These are phyloP conservation scores for Sphaerodactylus townsendi DNA, from an alignment of 2,113 vertebrate species.

Conservation along the genomic window DNA sequence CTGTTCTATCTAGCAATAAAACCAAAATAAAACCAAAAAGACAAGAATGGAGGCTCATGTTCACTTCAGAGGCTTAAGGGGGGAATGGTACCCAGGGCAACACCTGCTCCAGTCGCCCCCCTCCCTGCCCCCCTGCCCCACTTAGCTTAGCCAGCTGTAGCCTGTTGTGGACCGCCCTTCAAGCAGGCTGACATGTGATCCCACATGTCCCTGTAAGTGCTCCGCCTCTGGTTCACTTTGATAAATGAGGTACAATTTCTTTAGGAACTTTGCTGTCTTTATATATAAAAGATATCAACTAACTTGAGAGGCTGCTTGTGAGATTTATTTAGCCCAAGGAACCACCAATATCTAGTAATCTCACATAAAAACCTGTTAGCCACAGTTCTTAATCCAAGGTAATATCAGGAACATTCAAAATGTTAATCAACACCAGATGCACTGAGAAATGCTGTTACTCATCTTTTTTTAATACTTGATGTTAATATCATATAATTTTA, in stretches of 20 bases:
- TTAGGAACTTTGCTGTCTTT: slow-evolving; percentile 47
- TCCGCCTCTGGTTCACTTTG: too few species aligned
- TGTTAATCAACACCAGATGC: neutral
- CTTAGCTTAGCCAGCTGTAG: too few species aligned
- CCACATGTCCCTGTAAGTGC: too few species aligned
- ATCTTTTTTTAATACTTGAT: neutral
- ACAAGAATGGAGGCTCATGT: neutral
- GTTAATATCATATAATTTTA: too few species aligned
- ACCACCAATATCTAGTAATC: neutral
- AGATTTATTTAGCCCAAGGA: neutral
- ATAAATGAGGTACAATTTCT: slow-evolving; percentile 31
- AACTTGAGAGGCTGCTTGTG: slow-evolving; percentile 19
- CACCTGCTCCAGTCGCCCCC: too few species aligned
- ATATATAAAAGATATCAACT: slow-evolving; percentile 38
- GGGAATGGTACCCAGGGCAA: too few species aligned
- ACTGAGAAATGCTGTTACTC: neutral
- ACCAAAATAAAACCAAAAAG: neutral
- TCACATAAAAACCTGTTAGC: slow-evolving; percentile 33
- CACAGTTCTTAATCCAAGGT: neutral
- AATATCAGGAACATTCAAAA: neutral
- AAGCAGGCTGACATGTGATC: too few species aligned
- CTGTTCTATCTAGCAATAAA: neutral
- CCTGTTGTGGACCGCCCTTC: too few species aligned
- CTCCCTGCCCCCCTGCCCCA: too few species aligned
- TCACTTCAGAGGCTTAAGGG: too few species aligned